Percentiles rank a stretch among this genome's conserved stretches.
Evolutionary conservation across 2,113 vertebrate genomes (phyloP).

Genomic region (Oncorhynchus gorbuscha): DNA sequence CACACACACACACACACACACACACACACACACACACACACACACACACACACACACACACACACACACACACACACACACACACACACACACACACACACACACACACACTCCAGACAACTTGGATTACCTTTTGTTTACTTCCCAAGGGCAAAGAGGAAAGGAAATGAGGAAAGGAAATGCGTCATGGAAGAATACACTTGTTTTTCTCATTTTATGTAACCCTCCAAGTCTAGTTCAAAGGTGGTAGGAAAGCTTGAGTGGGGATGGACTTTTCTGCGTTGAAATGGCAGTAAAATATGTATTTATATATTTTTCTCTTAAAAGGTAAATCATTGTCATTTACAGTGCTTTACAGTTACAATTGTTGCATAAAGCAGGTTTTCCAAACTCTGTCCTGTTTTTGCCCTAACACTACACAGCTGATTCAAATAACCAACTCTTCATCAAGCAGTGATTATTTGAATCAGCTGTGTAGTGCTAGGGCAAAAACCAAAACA

Average conservation of each 20-base stretch:
- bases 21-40: background rate
- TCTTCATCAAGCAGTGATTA: too few species aligned
- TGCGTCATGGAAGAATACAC: background rate
- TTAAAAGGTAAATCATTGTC: too few species aligned
- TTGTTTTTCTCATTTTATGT: background rate
- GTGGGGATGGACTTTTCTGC: too few species aligned
- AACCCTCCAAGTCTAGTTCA: background rate
- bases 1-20: background rate
- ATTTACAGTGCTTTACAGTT: too few species aligned
- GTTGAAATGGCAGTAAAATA: too few species aligned
- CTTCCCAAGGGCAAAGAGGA: slow-evolving; percentile 20
- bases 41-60: background rate
- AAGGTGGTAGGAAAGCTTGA: background rate
- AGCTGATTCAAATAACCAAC: too few species aligned
- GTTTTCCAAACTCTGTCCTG: too few species aligned
- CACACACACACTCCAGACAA: background rate
- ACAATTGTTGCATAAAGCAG: too few species aligned
- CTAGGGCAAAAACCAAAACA: too few species aligned
- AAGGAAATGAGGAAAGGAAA: background rate
- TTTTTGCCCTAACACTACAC: too few species aligned
- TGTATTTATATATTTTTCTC: too few species aligned
- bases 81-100: background rate
- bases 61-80: background rate
- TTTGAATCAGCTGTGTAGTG: too few species aligned
- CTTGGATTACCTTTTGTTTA: background rate